Evolutionary conservation across 1,140 invertebrate species (phyloP), one percentile per base, ranked within the genome.

Genomic region (Drosophila ercepeae): DNA sequence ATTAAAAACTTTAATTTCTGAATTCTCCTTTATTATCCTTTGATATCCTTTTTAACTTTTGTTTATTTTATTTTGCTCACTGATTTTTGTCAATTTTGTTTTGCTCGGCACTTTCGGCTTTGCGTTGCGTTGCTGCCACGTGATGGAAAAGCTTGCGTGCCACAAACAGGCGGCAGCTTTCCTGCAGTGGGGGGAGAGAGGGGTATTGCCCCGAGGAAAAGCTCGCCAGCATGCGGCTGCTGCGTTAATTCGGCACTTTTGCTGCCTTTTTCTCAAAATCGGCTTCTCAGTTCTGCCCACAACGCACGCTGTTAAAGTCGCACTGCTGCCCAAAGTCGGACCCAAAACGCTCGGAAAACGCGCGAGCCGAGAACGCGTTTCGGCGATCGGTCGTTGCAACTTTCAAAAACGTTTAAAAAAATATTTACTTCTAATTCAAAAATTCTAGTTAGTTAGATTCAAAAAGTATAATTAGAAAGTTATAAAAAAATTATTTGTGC

Each of bases 261-360:
- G 7, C 25, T 76, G 71, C 55, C 68, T 75, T 55, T 51, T 29
- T 39, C 29, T 60, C 41, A 50, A 25, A 39, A 27, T 52, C 39
- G 34, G 9, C 9, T 36, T 36, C 46, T 86, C 81, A 84, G 81
- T 84, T 86, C 61, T 73, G 81, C 82, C 71, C 50, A 52, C 51
- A 86, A 86, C 81, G 81, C 76, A 82, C 79, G 78, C 76, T 55
- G 82, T 77, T 86, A 45, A 74, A 86, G 81, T 81, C 78, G 78
- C 67, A 72, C 21, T 41, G 73, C 60, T 19, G 52, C 16, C 8
- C n/a, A n/a, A 39, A 61, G 39, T 18, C 42, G 54, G 44, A 67
- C 54, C 16, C 14, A 8, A 42, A 53, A 58, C 36, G 75, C 69
- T 55, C 61, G 52, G 57, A 78, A 63, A 48, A 74, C 29, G 53